A percentile compares a stretch with the other conserved stretches of the same genome.
These are phyloP conservation scores for Dioctria rufipes DNA, from an alignment of 2,888 invertebrate genomes.

Conservation along the genomic window DNA sequence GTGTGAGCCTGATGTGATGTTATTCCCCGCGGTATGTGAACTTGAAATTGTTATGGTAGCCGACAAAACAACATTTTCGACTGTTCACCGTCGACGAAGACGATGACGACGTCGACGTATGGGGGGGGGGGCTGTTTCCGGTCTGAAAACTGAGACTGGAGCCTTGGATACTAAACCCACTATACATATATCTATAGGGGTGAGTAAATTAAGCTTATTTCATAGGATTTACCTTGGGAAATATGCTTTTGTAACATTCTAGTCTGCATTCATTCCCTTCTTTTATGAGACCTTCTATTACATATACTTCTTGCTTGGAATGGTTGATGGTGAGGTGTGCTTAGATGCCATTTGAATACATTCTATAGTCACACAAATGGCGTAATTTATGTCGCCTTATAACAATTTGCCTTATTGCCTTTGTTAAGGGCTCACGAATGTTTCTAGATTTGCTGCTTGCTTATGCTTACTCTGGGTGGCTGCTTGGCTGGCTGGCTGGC, in stretches of 20 bases:
- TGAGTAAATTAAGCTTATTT: conserved; percentile 58
- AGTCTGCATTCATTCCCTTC: conserved; percentile 27
- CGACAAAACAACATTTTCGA: conserved; percentile 55
- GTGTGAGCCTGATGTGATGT: conserved; percentile 30
- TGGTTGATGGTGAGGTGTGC: not conserved
- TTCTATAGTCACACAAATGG: conserved; percentile 58
- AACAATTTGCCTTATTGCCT: conserved; percentile 59
- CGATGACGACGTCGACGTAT: too few species aligned
- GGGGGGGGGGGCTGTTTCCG: conserved; percentile 23
- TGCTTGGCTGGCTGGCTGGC: too few species aligned
- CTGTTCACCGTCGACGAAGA: conserved; percentile 10
- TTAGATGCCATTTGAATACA: conserved; percentile 55
- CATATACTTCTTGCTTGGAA: too few species aligned
- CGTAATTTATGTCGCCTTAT: conserved; percentile 59
- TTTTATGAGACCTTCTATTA: not conserved
- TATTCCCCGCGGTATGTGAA: conserved; percentile 52
- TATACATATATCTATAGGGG: not conserved
- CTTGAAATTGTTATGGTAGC: conserved; percentile 58
- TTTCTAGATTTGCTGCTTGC: conserved; percentile 49
- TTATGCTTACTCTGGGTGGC: too few species aligned
- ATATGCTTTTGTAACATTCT: conserved; percentile 56
- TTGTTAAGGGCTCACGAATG: conserved; percentile 57
- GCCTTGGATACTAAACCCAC: not conserved
- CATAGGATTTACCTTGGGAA: conserved; percentile 58
- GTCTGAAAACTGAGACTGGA: not conserved